These are phyloP conservation scores for Coelinius sp. DNA, from an alignment of 2,888 invertebrate genomes.

Conservation along the genomic window DNA sequence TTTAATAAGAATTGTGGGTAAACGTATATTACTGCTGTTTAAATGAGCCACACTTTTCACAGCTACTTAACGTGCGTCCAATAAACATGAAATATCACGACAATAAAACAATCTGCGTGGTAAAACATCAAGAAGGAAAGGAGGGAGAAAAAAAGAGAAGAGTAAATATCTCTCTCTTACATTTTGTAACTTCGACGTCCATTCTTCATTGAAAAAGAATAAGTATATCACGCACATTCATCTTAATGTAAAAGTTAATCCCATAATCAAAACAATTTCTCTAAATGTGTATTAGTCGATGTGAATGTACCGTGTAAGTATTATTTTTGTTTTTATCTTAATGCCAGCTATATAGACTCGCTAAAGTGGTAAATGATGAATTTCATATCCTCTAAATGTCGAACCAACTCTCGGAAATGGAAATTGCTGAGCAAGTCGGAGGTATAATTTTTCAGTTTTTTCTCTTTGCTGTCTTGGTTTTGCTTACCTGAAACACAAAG, in stretches of 20 bases:
- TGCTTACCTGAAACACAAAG: not conserved
- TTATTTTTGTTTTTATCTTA: not conserved
- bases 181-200: not conserved
- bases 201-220: not conserved
- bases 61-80: slow-evolving; percentile 57
- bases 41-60: slow-evolving; percentile 57
- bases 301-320: not conserved
- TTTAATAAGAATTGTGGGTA: slow-evolving; percentile 40
- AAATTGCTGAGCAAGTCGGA: not conserved
- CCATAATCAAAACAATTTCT: not conserved
- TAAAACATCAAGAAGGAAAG: slow-evolving; percentile 1
- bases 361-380: slow-evolving; percentile 1
- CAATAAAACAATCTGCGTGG: slow-evolving; percentile 55
- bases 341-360: not conserved
- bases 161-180: not conserved
- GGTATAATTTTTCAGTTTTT: not conserved
- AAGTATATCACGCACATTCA: not conserved
- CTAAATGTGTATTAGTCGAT: not conserved
- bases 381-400: slow-evolving; percentile 2
- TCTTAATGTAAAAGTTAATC: not conserved
- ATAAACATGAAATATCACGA: slow-evolving; percentile 59
- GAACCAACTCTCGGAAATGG: not conserved
- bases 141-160: not conserved
- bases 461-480: not conserved
- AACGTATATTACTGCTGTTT: slow-evolving; percentile 48